Conservation (phyloP, 2,797 vertebrate species). For the Sebastolobus altivelis region DNA sequence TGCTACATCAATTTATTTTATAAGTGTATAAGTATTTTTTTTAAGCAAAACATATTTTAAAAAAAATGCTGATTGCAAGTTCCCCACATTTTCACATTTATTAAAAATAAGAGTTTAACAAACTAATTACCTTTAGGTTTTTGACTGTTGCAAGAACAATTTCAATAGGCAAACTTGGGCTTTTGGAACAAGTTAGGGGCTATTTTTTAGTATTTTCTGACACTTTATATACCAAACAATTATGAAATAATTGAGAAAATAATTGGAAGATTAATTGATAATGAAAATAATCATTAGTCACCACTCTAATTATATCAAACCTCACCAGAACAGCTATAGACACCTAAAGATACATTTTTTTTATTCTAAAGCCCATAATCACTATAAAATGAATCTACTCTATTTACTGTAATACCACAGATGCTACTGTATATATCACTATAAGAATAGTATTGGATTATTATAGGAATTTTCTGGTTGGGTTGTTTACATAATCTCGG, state of each 20-base stretch:
- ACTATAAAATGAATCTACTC: too few relatives aligned
- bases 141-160: neutral
- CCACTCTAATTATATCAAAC: neutral
- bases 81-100: neutral
- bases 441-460: neutral
- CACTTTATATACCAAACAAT: neutral
- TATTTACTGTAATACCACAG: neutral
- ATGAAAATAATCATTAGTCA: neutral
- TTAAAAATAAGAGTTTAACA: neutral
- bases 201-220: neutral
- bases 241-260: neutral
- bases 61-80: neutral
- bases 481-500: slow-evolving; percentile 13
- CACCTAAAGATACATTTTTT: neutral
- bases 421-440: neutral
- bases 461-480: neutral
- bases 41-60: neutral
- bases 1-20: neutral
- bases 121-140: neutral
- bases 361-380: neutral
- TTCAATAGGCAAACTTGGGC: neutral
- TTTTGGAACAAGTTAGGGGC: neutral
- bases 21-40: neutral
- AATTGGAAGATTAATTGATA: neutral
- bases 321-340: neutral